Evolutionary conservation across 2,113 vertebrate genomes (phyloP).

Genomic region (Dromiciops gliroides): DNA sequence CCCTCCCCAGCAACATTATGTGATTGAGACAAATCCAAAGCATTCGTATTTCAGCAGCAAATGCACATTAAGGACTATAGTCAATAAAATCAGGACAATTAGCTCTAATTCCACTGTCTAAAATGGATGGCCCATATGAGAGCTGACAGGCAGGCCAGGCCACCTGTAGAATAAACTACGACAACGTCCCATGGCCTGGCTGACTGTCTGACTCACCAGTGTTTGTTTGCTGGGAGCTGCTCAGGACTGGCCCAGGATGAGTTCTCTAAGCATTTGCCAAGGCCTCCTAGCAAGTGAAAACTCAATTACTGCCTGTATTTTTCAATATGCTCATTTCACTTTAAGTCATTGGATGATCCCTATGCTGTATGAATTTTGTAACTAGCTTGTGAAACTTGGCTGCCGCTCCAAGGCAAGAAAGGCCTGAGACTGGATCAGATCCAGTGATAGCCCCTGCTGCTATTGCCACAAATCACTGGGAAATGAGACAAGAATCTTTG

Average conservation of each 20-base stretch:
- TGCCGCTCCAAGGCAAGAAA: background rate
- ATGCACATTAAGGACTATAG: constrained; percentile 5
- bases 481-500: constrained; percentile 56
- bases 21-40: constrained; percentile 40
- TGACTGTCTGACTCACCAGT: background rate
- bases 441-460: constrained; percentile 54
- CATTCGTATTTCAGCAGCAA: constrained; percentile 4
- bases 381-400: constrained; percentile 69
- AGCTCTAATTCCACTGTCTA: background rate
- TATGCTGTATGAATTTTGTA: constrained; percentile 65
- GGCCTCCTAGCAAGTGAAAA: constrained; percentile 54
- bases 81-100: constrained; percentile 44
- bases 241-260: constrained; percentile 33
- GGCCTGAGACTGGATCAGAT: constrained; percentile 60
- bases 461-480: constrained; percentile 61
- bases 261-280: constrained; percentile 54
- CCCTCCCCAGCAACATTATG: background rate
- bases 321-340: constrained; percentile 58
- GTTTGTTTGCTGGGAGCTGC: background rate
- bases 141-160: background rate
- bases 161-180: background rate
- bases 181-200: background rate
- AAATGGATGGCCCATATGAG: constrained; percentile 24
- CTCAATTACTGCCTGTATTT: constrained; percentile 62
- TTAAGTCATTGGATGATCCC: constrained; percentile 60